Evolutionary conservation across 1,140 invertebrate genomes (phyloP), one percentile per base, ranked within the genome.

Genomic region (Drusus annulatus): DNA sequence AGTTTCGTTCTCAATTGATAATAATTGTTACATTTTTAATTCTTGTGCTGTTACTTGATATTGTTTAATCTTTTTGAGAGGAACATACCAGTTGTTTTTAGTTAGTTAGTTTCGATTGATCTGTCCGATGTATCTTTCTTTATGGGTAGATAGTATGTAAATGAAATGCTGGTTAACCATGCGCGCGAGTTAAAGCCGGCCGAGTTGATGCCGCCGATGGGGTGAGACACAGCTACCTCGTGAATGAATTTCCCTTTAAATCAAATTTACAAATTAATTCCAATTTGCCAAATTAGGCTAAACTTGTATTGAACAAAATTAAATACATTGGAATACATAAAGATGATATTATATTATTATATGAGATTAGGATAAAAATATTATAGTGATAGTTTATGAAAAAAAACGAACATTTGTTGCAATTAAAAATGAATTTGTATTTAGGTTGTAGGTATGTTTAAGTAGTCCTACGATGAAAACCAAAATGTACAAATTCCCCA

Each of bases 401-500:
- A 21, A 51, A 21, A 71, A 79, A 79, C 78, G 78, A 79, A 79
- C 65, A 79, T 79, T 21, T 79, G 63, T 73, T 62, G 78, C 78
- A 79, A 79, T 79, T 80, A 75, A 76, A 71, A 31, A 52, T 65
- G 63, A 75, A 80, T 75, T 80, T 80, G 71, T 80, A 75, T 80
- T 80, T 80, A 76, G 73, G 52, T 19, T 19, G 56, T 82, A 82
- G 79, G 71, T 82, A 80, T 79, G 50, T 65, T 31, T 73, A 71
- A 82, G 74, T 75, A 78, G 80, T 83, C 71, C 79, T 63, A 79
- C 63, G 78, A 82, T 60, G 78, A 83, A 81, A 45, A 83, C 82
- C 80, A 74, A 50, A 83, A 83, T 83, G 82, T 83, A 83, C 82
- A 83, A 83, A 83, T 80, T 58, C 17, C 63, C 8, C 19, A 25